A percentile compares a stretch with the other conserved stretches of the same genome.
Evolutionary conservation across 2,113 vertebrate species (phyloP).

Genomic region (Cranoglanis bouderius): DNA sequence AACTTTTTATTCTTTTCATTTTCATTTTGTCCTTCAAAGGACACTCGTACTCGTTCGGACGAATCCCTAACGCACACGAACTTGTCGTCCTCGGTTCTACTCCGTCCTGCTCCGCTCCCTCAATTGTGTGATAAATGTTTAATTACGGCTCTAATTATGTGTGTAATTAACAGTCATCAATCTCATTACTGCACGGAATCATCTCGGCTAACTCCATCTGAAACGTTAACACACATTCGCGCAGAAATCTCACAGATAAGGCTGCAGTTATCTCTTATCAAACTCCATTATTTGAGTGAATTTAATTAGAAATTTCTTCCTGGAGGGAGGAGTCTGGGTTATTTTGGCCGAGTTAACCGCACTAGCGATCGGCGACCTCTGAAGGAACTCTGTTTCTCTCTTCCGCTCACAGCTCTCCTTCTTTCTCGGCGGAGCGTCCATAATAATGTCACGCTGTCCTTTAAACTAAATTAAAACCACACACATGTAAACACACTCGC

Average conservation of each 20-base stretch:
- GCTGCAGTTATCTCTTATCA: background rate
- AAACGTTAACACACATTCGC: constrained; percentile 19
- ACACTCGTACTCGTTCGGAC: background rate
- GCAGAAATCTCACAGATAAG: background rate
- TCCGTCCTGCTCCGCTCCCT: constrained; percentile 71
- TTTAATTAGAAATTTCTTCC: background rate
- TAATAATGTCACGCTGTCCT: constrained; percentile 38
- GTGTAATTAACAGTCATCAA: constrained; percentile 92
- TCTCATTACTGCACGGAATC: constrained; percentile 85
- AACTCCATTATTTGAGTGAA: background rate
- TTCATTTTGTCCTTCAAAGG: background rate
- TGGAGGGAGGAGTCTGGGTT: background rate
- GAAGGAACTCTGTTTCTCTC: background rate
- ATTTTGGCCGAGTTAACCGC: too few species aligned
- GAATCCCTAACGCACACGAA: background rate
- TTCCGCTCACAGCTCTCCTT: background rate
- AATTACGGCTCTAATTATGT: constrained; percentile 92
- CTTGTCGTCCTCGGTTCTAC: constrained; percentile 25
- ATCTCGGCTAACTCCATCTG: constrained; percentile 52
- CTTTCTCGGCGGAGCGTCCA: background rate
- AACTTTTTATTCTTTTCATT: background rate
- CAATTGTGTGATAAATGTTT: constrained; percentile 86
- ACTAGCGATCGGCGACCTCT: too few species aligned
- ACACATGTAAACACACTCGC: background rate
- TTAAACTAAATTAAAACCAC: constrained; percentile 33